These are phyloP conservation scores for Enteromius fasciolatus DNA, from an alignment of 2,797 vertebrate species.

Conservation along the genomic window DNA sequence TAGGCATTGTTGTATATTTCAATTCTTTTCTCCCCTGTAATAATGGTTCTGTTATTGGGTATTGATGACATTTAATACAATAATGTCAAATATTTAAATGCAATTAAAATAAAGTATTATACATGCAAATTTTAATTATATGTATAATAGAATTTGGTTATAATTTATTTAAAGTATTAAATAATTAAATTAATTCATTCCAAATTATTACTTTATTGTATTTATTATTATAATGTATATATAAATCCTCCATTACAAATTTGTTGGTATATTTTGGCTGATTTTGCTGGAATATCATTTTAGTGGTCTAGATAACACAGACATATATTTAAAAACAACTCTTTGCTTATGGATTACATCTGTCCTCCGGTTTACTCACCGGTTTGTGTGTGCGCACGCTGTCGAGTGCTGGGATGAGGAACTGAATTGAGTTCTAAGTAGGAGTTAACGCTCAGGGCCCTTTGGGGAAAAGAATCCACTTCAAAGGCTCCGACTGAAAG, in stretches of 20 bases:
- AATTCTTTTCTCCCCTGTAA: background rate
- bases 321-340: background rate
- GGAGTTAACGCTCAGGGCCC: constrained; percentile 75
- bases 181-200: background rate
- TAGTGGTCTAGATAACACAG: background rate
- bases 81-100: background rate
- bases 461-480: constrained; percentile 79
- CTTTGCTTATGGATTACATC: constrained; percentile 25
- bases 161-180: background rate
- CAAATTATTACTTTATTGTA: background rate
- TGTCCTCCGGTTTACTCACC: constrained; percentile 21
- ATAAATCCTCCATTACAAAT: background rate
- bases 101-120: background rate
- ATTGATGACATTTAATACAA: background rate
- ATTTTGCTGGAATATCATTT: background rate
- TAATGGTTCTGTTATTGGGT: background rate
- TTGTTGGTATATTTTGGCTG: background rate
- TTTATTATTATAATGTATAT: background rate
- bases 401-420: constrained; percentile 39
- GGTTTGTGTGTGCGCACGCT: constrained; percentile 6
- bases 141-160: background rate
- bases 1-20: constrained; percentile 35
- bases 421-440: constrained; percentile 64
- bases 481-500: constrained; percentile 80
- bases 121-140: background rate